Base-by-base conservation (phyloP, 2,888 invertebrate species). In the Plebejus melissa region DNA sequence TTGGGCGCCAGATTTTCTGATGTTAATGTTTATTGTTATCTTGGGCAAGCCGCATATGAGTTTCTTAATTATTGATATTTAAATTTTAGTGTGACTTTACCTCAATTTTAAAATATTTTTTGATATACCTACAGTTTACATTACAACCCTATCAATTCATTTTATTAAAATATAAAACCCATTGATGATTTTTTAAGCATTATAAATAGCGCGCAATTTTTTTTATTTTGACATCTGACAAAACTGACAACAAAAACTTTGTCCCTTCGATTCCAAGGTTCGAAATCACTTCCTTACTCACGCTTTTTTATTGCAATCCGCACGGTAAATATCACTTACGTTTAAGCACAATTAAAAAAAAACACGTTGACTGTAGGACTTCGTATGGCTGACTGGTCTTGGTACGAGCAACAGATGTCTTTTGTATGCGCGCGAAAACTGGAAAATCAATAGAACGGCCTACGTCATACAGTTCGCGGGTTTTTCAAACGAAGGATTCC, bases 331-430 rank as follows among this genome's bases (percentile, higher is more conserved):
- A 75, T 71, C 71, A 75, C 75, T 71, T 57, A 71, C 75, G 58
- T n/a, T 54, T 69, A 75, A 71, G 71, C 60, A 60, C 57, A 71
- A 78, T 71, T 57, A 75, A 75, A 75, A 78, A 78, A 77, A 87
- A 89, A 88, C 86, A 86, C 82, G 80, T 71, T 54, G 32, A 50
- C 86, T 81, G 86, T 84, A 78, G 82, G 80, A 81, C 80, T 76
- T 79, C 82, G 81, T 82, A 85, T 89, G 91, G 92, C 91, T 91
- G 92, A 92, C 92, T 92, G 91, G 85, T 75, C 79, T 78, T 74
- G 77, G 75, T 76, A 77, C 80, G 83, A 83, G 83, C 90, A 90
- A 90, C 92, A 90, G 90, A 90, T 92, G 90, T 86, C 85, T 89
- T 90, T 89, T 90, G 88, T 90, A 88, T 70, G 70, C 74, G 77